Conservation (phyloP, 1,140 invertebrate genomes). For the Aphelenchoides avenae region DNA sequence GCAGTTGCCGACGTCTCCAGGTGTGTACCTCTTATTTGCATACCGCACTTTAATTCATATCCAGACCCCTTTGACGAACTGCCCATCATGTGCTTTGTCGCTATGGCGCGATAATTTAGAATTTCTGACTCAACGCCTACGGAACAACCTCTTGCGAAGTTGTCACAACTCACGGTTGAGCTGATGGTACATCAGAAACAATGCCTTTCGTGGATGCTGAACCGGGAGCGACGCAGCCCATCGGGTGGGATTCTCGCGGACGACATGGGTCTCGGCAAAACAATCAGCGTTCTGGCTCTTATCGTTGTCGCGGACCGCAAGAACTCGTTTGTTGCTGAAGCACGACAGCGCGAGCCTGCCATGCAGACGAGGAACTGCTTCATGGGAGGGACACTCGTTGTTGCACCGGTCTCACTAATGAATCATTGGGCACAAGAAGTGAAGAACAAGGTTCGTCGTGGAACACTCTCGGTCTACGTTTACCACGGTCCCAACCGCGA, state of each 20-base stretch:
- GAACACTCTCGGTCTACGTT: constrained; percentile 67
- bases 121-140: too few species aligned
- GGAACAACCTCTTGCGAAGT: constrained; percentile 31
- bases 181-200: constrained; percentile 82
- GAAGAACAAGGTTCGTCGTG: constrained; percentile 65
- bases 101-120: too few species aligned
- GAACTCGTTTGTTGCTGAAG: constrained; percentile 2
- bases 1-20: too few species aligned
- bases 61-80: constrained; percentile 27
- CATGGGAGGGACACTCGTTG: constrained; percentile 71
- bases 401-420: constrained; percentile 74
- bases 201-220: constrained; percentile 79
- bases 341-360: too few species aligned
- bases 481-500: constrained; percentile 72
- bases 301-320: constrained; percentile 63
- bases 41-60: constrained; percentile 29
- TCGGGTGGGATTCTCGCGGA: constrained; percentile 74
- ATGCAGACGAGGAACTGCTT: constrained; percentile 39
- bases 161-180: constrained; percentile 36
- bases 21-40: too few species aligned
- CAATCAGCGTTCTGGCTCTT: constrained; percentile 81
- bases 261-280: constrained; percentile 90
- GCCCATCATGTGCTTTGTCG: too few species aligned
- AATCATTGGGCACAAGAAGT: constrained; percentile 83
- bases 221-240: constrained; percentile 78